Evolutionary conservation across 2,113 vertebrate genomes (phyloP).

Genomic region (Atrichornis clamosus): DNA sequence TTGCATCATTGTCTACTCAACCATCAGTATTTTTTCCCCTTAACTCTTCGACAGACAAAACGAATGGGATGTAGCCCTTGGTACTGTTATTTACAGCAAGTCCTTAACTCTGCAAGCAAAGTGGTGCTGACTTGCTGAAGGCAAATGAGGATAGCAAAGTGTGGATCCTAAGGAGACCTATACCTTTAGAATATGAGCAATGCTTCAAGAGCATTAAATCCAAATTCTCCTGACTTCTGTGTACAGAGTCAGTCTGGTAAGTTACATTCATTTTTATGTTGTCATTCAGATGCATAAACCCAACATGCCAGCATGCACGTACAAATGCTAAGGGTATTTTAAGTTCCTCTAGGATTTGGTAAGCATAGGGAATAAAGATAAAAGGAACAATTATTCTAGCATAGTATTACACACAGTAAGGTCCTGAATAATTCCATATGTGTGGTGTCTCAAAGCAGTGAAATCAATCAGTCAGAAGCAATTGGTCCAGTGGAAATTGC

Average conservation of each 20-base stretch:
- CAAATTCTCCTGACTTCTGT: background rate
- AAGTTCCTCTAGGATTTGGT: background rate
- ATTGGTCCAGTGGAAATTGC: background rate
- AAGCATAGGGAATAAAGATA: background rate
- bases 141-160: background rate
- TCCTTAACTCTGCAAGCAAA: background rate
- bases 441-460: background rate
- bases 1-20: background rate
- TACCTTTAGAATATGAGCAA: background rate
- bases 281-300: background rate
- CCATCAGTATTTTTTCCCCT: background rate
- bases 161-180: background rate
- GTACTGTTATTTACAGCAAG: background rate
- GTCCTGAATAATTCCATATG: slow-evolving; percentile 34
- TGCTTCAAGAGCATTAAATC: background rate
- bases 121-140: background rate
- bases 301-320: background rate
- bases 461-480: background rate
- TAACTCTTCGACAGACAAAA: background rate
- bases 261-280: background rate
- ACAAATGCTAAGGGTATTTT: background rate
- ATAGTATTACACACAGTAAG: background rate
- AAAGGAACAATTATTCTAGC: background rate
- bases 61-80: background rate
- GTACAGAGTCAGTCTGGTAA: no score